Evolutionary conservation across 2,888 invertebrate genomes (phyloP).

Genomic region (Drosophila putrida): DNA sequence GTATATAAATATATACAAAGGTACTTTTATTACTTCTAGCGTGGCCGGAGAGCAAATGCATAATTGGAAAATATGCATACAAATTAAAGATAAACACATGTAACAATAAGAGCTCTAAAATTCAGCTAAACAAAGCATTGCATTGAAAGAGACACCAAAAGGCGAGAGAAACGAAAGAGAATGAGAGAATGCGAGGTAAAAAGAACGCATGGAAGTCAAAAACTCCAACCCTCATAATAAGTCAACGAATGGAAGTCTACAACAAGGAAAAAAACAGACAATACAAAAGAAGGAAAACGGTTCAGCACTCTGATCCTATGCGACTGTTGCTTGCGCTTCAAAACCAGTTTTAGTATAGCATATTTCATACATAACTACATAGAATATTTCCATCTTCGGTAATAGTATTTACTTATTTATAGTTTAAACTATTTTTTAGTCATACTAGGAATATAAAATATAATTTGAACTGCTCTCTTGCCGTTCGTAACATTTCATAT

Average conservation of each 20-base stretch:
- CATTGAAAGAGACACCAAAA: constrained; percentile 63
- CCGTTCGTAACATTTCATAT: not conserved
- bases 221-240: constrained; percentile 77
- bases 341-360: constrained; percentile 45
- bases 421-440: not conserved
- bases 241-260: constrained; percentile 75
- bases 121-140: constrained; percentile 74
- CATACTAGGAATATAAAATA: not conserved
- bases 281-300: constrained; percentile 57
- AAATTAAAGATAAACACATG: constrained; percentile 75
- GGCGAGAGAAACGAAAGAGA: constrained; percentile 41
- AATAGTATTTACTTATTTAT: not conserved
- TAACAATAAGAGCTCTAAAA: constrained; percentile 72
- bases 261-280: constrained; percentile 60
- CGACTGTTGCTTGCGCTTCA: constrained; percentile 45
- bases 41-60: constrained; percentile 38
- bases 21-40: constrained; percentile 3
- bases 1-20: not conserved
- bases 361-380: not conserved
- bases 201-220: constrained; percentile 71
- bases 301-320: constrained; percentile 39
- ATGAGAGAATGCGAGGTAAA: constrained; percentile 51
- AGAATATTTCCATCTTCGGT: not conserved
- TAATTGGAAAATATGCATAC: constrained; percentile 73
- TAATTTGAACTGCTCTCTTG: not conserved